These are phyloP conservation scores for Synanthedon formicaeformis DNA, from an alignment of 2,888 invertebrate genomes.

Conservation along the genomic window DNA sequence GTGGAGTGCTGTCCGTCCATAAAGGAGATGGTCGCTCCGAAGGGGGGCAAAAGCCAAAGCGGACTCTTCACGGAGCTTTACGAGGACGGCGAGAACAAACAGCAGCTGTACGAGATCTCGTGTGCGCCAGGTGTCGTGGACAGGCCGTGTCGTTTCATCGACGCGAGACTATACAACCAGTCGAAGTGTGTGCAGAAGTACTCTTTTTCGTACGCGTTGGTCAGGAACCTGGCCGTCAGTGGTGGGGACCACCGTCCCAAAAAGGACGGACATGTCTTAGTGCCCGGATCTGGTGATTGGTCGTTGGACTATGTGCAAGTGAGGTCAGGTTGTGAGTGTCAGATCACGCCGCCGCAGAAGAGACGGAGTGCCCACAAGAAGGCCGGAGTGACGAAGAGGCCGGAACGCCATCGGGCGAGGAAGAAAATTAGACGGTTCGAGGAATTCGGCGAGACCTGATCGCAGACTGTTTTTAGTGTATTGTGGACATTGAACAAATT, in stretches of 20 bases:
- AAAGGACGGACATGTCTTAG: constrained; percentile 50
- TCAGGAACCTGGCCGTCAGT: constrained; percentile 70
- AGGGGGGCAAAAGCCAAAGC: constrained; percentile 80
- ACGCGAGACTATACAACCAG: constrained; percentile 74
- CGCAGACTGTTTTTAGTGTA: constrained; percentile 20
- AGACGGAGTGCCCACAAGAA: constrained; percentile 39
- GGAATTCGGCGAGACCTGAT: constrained; percentile 55
- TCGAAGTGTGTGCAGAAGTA: constrained; percentile 87
- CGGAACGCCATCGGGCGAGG: constrained; percentile 42
- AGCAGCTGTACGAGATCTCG: constrained; percentile 83
- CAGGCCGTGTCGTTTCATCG: constrained; percentile 81
- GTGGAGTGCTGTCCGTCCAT: constrained; percentile 87
- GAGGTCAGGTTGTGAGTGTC: constrained; percentile 87
- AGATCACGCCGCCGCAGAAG: constrained; percentile 74
- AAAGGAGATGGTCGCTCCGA: constrained; percentile 81
- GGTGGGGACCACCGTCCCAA: constrained; percentile 43
- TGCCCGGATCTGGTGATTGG: constrained; percentile 74
- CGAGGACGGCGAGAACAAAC: constrained; percentile 76
- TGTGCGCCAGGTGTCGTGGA: constrained; percentile 79
- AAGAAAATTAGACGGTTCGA: constrained; percentile 41
- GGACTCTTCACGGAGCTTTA: constrained; percentile 81
- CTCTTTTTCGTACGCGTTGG: constrained; percentile 86
- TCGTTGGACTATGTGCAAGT: constrained; percentile 86
- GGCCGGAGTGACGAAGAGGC: constrained; percentile 12
- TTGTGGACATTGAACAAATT: constrained; percentile 50